Evolutionary conservation across 2,797 vertebrate species (phyloP).

Genomic region (Thamnophis elegans): DNA sequence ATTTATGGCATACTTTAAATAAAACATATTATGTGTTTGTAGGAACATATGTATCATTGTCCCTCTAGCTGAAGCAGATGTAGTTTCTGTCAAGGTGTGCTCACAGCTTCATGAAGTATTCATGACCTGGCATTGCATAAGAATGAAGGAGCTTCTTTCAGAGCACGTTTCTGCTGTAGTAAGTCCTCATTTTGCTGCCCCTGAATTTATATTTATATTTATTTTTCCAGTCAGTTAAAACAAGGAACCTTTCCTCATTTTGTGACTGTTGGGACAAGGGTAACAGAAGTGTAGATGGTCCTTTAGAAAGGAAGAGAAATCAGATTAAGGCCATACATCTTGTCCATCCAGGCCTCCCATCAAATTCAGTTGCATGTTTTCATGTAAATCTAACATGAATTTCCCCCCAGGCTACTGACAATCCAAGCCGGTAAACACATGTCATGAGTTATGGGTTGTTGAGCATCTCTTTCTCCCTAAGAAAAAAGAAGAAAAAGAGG

Average conservation of each 20-base stretch:
- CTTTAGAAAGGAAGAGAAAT: not conserved
- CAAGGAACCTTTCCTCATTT: conserved; percentile 25
- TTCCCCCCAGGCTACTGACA: not conserved
- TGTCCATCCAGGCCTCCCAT: not conserved
- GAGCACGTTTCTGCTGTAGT: conserved; percentile 45
- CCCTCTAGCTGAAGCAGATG: conserved; percentile 69
- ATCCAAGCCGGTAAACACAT: conserved; percentile 16
- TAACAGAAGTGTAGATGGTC: conserved; percentile 21
- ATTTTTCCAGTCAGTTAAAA: not conserved
- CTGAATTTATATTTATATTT: conserved; percentile 22
- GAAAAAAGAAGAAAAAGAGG: conserved; percentile 10
- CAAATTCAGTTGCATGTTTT: conserved; percentile 17
- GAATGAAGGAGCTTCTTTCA: conserved; percentile 56
- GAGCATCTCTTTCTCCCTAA: not conserved
- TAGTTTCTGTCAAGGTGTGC: conserved; percentile 72
- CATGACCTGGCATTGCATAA: conserved; percentile 68
- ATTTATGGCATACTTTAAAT: conserved; percentile 75
- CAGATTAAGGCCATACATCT: not conserved
- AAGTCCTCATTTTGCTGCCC: conserved; percentile 52
- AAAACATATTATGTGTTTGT: conserved; percentile 76
- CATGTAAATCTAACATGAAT: conserved; percentile 1
- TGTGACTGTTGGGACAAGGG: conserved; percentile 33
- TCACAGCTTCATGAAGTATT: conserved; percentile 70
- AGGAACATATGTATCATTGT: conserved; percentile 76
- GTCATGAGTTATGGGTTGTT: not conserved